phyloP scores from a whole-genome alignment of 2,888 invertebrate genomes.

The Xestia c-nigrum region DNA sequence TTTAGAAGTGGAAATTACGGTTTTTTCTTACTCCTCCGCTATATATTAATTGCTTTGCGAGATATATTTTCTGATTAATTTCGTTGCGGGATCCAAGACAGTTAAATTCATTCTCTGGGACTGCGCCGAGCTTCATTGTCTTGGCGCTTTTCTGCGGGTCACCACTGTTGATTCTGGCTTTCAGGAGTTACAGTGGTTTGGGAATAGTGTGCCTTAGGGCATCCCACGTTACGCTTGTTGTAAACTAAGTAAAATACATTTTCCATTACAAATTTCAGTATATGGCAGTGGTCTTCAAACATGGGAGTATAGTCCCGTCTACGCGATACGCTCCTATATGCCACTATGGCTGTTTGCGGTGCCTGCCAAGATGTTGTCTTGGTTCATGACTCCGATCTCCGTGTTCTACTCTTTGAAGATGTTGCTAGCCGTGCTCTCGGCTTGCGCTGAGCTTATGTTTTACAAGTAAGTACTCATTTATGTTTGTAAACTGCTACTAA shows the following conservation, averaged over 20 bases:
- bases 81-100: too few species aligned
- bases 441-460: constrained; percentile 97
- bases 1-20: too few species aligned
- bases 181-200: too few species aligned
- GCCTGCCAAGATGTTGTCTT: constrained; percentile 95
- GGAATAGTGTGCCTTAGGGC: too few species aligned
- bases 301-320: constrained; percentile 99
- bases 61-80: too few species aligned
- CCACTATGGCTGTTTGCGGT: constrained; percentile 97
- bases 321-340: constrained; percentile 98
- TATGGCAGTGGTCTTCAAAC: constrained; percentile 99
- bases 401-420: constrained; percentile 97
- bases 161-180: too few species aligned
- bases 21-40: too few species aligned
- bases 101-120: too few species aligned
- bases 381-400: constrained; percentile 94
- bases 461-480: constrained; percentile 94
- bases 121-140: too few species aligned
- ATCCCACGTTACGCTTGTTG: neutral
- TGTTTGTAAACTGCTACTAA: neutral
- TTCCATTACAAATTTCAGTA: constrained; percentile 87
- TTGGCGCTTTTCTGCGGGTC: too few species aligned
- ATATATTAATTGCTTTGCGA: too few species aligned
- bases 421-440: constrained; percentile 94
- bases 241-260: neutral